Evolutionary conservation across 2,888 invertebrate genomes (phyloP).

Genomic region (Caenorhabditis sp.): DNA sequence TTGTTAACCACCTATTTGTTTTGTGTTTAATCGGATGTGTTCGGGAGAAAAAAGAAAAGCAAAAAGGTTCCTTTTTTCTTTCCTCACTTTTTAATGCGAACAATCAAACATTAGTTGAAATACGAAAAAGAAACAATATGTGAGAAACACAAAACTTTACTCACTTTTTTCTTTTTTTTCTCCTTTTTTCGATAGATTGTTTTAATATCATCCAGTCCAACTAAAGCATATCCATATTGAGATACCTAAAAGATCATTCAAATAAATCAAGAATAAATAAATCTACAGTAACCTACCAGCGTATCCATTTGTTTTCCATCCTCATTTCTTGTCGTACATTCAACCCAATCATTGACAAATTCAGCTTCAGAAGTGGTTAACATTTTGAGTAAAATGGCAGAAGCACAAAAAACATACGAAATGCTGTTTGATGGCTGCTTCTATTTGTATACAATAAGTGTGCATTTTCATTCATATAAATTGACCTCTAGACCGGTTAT

Average conservation of each 20-base stretch:
- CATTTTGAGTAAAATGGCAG: not conserved
- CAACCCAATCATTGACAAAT: constrained; percentile 27
- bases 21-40: constrained; percentile 34
- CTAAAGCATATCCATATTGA: constrained; percentile 31
- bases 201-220: constrained; percentile 27
- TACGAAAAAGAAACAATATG: not conserved
- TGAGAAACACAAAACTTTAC: not conserved
- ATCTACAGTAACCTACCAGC: not conserved
- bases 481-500: not conserved
- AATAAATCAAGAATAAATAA: not conserved
- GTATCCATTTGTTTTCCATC: constrained; percentile 14
- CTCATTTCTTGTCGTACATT: constrained; percentile 9
- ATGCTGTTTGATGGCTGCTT: not conserved
- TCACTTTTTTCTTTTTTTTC: constrained; percentile 1
- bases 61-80: not conserved
- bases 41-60: not conserved
- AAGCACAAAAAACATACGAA: not conserved
- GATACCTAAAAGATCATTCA: constrained; percentile 19
- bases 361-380: constrained; percentile 9
- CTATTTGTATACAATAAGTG: not conserved
- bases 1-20: constrained; percentile 25
- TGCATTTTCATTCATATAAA: not conserved
- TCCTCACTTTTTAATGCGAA: not conserved
- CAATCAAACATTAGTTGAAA: not conserved
- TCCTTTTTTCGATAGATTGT: not conserved